These are phyloP conservation scores for Thymelicus lineola DNA, from an alignment of 2,888 invertebrate species.

Conservation along the genomic window DNA sequence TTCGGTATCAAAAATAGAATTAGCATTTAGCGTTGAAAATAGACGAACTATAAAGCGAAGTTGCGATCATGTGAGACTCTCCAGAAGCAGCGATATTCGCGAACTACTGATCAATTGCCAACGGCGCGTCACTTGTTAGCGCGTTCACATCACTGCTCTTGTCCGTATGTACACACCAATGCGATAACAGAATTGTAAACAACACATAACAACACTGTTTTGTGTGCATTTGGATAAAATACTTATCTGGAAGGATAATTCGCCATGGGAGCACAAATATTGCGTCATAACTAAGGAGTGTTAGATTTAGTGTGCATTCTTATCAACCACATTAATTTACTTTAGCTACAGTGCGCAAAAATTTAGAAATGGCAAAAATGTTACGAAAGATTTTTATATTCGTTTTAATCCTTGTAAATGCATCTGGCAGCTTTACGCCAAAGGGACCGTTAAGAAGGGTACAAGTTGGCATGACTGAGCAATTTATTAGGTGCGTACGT, in stretches of 20 bases:
- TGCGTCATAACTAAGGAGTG: background rate
- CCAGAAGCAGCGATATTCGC: constrained; percentile 61
- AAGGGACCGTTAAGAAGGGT: too few species aligned
- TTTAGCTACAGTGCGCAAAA: too few species aligned
- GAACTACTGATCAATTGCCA: constrained; percentile 71
- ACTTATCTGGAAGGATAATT: constrained; percentile 45
- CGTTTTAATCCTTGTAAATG: too few species aligned
- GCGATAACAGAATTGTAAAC: constrained; percentile 75
- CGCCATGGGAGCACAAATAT: constrained; percentile 32
- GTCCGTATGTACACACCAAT: constrained; percentile 56
- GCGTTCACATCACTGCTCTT: constrained; percentile 53
- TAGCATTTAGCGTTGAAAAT: constrained; percentile 38
- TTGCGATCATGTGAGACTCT: constrained; percentile 75
- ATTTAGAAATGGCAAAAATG: too few species aligned
- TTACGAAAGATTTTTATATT: too few species aligned
- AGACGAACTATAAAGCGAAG: constrained; percentile 60
- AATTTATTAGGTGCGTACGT: too few species aligned
- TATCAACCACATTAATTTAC: too few species aligned
- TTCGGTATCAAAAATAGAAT: constrained; percentile 69
- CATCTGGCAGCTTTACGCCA: too few species aligned
- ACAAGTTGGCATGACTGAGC: too few species aligned
- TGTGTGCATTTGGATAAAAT: constrained; percentile 56
- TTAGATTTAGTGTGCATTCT: too few species aligned
- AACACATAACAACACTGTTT: constrained; percentile 58
- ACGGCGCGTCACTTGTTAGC: constrained; percentile 67